Evolutionary conservation across 2,113 vertebrate genomes (phyloP), one percentile per base, ranked within the genome.

Genomic region (Cinclus mexicanus): DNA sequence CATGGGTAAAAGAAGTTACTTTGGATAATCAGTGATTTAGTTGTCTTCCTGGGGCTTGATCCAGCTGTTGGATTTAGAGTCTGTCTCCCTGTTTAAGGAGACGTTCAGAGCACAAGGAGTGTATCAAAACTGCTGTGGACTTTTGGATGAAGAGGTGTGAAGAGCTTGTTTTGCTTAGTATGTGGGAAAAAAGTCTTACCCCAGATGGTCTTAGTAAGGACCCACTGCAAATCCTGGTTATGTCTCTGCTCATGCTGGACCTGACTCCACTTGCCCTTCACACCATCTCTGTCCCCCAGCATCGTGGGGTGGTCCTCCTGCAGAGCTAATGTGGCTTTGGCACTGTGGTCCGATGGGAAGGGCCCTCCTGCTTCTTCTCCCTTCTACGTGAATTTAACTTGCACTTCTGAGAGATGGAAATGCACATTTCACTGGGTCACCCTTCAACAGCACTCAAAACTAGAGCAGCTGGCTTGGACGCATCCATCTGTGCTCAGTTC

Each of bases 71-170:
- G 37, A 79, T 72, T 90, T 93, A 69, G 44, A 64, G 35, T 53
- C 21, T 65, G 35, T 53, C 21, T 65, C 2, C 3, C 28, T 44
- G 7, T 85, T 42, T 70, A 64, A 55, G 14, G 46, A 59, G n/a
- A 26, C 0, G 0, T 87, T 92, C 47, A 55, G 70, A 68, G 55
- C 42, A 50, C 14, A 56, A 33, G n/a, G 25, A 61, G 6, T 47
- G 8, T 44, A 47, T 71, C 42, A 52, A 42, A 26, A 47, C 44
- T 35, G 18, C 28, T 53, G 35, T 0, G 0, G 23, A 33, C 23
- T 78, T 91, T 5, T 4, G 3, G 31, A 57, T 63, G 10, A 70
- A 75, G 50, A 50, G 24, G 7, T n/a, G 5, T 12, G 8, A 79
- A 37, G 29, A 90, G 39, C 14, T 79, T 60, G 14, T 49, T 81